Evolutionary conservation across 2,113 vertebrate genomes (phyloP), one percentile per base, ranked within the genome.

Genomic region (Geothlypis trichas): DNA sequence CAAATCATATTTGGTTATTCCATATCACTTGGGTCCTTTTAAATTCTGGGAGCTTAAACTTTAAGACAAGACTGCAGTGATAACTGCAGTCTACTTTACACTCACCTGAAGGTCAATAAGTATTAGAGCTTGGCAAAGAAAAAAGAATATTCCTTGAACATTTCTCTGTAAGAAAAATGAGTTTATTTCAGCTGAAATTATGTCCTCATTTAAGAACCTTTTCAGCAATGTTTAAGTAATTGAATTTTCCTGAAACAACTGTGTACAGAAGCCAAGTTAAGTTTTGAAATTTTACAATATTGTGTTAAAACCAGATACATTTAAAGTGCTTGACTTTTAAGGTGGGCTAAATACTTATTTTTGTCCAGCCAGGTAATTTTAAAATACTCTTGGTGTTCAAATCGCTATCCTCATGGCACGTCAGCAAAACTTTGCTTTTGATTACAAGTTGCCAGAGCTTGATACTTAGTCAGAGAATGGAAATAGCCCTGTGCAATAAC

Each of bases 201-300:
- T 39, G 33, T 63, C 13, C 3, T 47, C 20, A 44, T 92, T 90
- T 81, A 71, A 93, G 17, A 26, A 90, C 7, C 1, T 84, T 83
- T 92, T 80, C 26, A 35, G 3, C 72, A 75, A 61, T 13, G 13
- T 65, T 81, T 57, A 92, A 47, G 65, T 37, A 75, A 78, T 61
- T 94, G 83, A 79, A 81, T 82, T 93, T 96, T 94, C 62, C 83
- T 94, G 66, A 87, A 94, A 89, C 28, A 5, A 79, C 62, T 78
- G 8, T n/a, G 23, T 41, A 13, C 42, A 81, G 44, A 90, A 94
- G 54, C 28, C 49, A 90, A 88, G 28, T 55, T 28, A 72, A 86
- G 44, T 19, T 86, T 81, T 8, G 61, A n/a, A 27, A 72, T 13
- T 39, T 59, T 61, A 21, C 5, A 28, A 2, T 86, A 65, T 41